phyloP scores from a whole-genome alignment of 2,888 invertebrate genomes.

The Acronicta aceris region DNA sequence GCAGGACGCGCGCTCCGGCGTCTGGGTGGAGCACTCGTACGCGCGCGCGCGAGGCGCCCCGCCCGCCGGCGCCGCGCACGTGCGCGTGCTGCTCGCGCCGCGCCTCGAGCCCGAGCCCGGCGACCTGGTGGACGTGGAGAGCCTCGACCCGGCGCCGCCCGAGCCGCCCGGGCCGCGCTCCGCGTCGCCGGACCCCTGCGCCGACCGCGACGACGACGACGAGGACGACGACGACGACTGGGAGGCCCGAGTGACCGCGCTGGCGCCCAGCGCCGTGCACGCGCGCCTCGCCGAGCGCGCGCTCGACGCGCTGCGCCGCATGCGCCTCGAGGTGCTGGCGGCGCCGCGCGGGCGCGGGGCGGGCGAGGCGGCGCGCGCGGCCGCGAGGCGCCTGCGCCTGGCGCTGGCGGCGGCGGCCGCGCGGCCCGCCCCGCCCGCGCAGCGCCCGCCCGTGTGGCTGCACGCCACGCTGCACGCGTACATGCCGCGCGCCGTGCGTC shows the following conservation, averaged over 20 bases:
- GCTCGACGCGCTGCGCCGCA: slow-evolving; percentile 59
- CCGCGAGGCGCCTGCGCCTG: slow-evolving; percentile 63
- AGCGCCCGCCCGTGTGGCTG: slow-evolving; percentile 70
- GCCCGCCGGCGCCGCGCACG: slow-evolving; percentile 51
- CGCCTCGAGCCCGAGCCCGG: slow-evolving; percentile 29
- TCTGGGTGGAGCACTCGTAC: slow-evolving; percentile 83
- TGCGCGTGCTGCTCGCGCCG: slow-evolving; percentile 66
- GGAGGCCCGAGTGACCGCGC: slow-evolving; percentile 65
- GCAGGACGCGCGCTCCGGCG: slow-evolving; percentile 66
- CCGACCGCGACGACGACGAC: slow-evolving; percentile 43
- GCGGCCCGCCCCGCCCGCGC: slow-evolving; percentile 52
- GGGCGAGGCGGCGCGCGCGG: slow-evolving; percentile 46
- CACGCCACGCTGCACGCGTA: slow-evolving; percentile 64
- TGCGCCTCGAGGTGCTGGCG: slow-evolving; percentile 66
- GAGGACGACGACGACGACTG: slow-evolving; percentile 56
- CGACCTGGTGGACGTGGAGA: slow-evolving; percentile 46
- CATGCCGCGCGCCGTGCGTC: slow-evolving; percentile 60
- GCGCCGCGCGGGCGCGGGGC: slow-evolving; percentile 39
- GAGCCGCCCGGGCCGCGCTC: slow-evolving; percentile 26
- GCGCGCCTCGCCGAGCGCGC: slow-evolving; percentile 65
- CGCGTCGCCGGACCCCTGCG: slow-evolving; percentile 32
- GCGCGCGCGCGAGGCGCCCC: slow-evolving; percentile 66
- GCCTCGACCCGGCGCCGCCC: slow-evolving; percentile 36
- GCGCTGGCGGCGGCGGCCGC: slow-evolving; percentile 63
- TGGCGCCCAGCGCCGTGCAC: slow-evolving; percentile 67